A percentile compares a stretch with the other conserved stretches of the same genome.
phyloP scores from a whole-genome alignment of 2,888 invertebrate species.

The Cerastoderma edule region DNA sequence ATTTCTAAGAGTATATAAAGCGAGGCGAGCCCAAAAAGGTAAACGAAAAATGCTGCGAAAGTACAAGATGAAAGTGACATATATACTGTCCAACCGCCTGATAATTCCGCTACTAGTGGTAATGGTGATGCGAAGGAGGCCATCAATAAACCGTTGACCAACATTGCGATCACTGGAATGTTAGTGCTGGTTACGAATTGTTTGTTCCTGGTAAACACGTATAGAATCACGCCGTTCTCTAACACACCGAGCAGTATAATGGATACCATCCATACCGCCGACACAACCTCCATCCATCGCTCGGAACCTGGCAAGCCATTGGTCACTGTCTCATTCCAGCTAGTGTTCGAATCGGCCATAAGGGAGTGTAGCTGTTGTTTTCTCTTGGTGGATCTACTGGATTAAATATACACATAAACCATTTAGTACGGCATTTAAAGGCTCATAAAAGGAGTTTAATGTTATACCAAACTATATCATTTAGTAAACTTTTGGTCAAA shows the following conservation, averaged over 20 bases:
- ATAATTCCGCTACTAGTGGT: conserved; percentile 30
- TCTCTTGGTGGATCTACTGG: too few relatives aligned
- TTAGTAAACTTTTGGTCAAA: too few relatives aligned
- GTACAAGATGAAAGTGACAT: conserved; percentile 5
- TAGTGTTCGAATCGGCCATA: too few relatives aligned
- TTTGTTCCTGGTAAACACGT: conserved; percentile 19
- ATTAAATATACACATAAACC: too few relatives aligned
- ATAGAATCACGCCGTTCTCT: conserved; percentile 10
- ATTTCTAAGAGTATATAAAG: conserved; percentile 27
- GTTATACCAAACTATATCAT: too few relatives aligned
- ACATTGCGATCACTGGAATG: conserved; percentile 19
- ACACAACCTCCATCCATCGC: too few relatives aligned
- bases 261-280: conserved; percentile 16
- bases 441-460: too few relatives aligned
- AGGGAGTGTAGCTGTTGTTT: too few relatives aligned
- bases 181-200: conserved; percentile 15
- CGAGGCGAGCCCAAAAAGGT: conserved; percentile 27
- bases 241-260: conserved; percentile 8
- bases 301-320: too few relatives aligned
- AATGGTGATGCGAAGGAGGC: conserved; percentile 9
- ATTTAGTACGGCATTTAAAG: too few relatives aligned
- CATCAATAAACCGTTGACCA: conserved; percentile 7
- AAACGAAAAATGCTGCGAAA: conserved; percentile 25
- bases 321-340: too few relatives aligned
- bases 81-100: conserved; percentile 22